Conservation (phyloP, 2,888 invertebrate genomes). For the Spisula solida region DNA sequence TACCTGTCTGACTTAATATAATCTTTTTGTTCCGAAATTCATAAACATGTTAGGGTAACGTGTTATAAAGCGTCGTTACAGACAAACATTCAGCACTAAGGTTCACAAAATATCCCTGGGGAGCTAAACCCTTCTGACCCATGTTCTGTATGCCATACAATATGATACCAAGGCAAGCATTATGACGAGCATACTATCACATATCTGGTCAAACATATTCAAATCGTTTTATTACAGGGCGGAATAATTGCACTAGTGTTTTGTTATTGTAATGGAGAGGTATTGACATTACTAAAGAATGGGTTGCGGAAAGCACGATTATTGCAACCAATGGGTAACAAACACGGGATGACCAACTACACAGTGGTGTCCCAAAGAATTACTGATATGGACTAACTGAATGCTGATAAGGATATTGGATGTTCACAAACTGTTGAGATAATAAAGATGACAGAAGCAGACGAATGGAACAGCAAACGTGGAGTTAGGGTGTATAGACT, state of each 20-base stretch:
- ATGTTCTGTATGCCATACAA: too few relatives aligned
- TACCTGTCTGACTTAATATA: too few relatives aligned
- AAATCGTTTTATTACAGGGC: slow-evolving; percentile 63
- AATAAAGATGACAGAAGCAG: slow-evolving; percentile 31
- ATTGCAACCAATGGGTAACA: slow-evolving; percentile 22
- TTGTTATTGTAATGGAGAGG: slow-evolving; percentile 74
- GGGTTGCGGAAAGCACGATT: slow-evolving; percentile 33
- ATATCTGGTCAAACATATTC: too few relatives aligned
- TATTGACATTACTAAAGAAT: slow-evolving; percentile 56
- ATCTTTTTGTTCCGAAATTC: too few relatives aligned
- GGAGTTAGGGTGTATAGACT: too few relatives aligned
- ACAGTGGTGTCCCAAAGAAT: slow-evolving; percentile 55
- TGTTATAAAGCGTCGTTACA: too few relatives aligned
- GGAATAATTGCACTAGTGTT: slow-evolving; percentile 74
- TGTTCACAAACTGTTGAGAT: slow-evolving; percentile 1
- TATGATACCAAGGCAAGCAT: too few relatives aligned
- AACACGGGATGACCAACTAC: slow-evolving; percentile 50
- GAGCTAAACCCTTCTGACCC: too few relatives aligned
- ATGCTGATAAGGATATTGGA: neutral
- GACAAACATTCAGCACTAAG: too few relatives aligned
- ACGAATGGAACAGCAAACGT: slow-evolving; percentile 1
- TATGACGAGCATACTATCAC: too few relatives aligned
- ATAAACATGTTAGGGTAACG: too few relatives aligned
- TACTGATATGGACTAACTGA: neutral
- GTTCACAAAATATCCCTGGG: too few relatives aligned